phyloP scores from a whole-genome alignment of 2,113 vertebrate genomes.

The Campylorhamphus procurvoides region DNA sequence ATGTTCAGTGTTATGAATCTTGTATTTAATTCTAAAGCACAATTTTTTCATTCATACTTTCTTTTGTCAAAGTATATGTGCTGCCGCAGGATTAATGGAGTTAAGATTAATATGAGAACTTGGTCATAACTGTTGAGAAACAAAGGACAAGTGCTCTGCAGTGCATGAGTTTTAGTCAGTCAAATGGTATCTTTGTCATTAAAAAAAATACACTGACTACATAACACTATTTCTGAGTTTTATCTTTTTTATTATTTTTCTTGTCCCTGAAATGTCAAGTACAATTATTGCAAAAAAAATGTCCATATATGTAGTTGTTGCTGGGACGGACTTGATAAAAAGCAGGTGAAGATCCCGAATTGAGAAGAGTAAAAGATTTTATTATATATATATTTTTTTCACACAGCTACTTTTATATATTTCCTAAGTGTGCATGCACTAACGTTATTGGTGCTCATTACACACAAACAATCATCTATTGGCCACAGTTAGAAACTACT shows the following conservation, averaged over 20 bases:
- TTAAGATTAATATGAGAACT: not conserved
- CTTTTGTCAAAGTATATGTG: not conserved
- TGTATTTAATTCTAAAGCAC: not conserved
- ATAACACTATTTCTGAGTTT: not conserved
- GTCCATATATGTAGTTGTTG: not conserved
- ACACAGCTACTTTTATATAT: too few species aligned
- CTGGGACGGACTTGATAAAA: too few species aligned
- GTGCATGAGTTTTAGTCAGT: not conserved
- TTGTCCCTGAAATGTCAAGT: not conserved
- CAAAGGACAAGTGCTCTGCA: not conserved
- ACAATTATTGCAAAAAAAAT: not conserved
- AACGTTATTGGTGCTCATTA: too few species aligned
- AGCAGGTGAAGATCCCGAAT: too few species aligned
- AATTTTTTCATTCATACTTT: not conserved
- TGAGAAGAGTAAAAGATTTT: too few species aligned
- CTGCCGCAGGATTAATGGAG: not conserved
- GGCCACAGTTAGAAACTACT: too few species aligned
- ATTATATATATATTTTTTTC: too few species aligned
- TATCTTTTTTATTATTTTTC: not conserved
- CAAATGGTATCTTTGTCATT: rapidly evolving
- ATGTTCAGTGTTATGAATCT: not conserved
- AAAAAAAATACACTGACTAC: not conserved
- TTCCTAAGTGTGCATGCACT: too few species aligned
- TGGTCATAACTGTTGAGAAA: not conserved
- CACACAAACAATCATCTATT: too few species aligned